These are phyloP conservation scores for Polypedilum vanderplanki DNA, from an alignment of 1,140 invertebrate species.

Conservation along the genomic window DNA sequence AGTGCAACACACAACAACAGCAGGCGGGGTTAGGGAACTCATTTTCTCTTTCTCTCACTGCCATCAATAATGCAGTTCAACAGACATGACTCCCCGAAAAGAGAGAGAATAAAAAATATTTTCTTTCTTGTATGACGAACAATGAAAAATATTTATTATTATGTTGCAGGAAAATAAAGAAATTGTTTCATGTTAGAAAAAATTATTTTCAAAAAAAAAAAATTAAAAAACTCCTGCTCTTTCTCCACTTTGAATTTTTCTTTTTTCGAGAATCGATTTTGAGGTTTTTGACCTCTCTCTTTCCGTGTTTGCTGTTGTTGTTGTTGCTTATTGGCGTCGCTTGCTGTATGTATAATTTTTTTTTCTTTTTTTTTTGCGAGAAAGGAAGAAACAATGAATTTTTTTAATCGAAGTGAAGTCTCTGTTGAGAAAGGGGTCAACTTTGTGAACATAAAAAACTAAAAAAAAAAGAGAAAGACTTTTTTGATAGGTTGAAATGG, in stretches of 20 bases:
- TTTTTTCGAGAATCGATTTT: neutral
- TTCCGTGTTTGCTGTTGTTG: neutral
- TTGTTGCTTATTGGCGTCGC: neutral
- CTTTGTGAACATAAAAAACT: neutral
- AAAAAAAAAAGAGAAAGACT: neutral
- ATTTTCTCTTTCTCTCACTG: neutral
- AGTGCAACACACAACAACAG: neutral
- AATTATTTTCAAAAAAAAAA: slow-evolving; percentile 8
- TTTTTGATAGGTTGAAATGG: neutral
- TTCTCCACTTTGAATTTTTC: neutral
- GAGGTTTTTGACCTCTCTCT: slow-evolving; percentile 10
- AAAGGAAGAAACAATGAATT: slow-evolving; percentile 13
- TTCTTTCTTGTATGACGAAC: neutral
- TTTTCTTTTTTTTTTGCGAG: neutral
- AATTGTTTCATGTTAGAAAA: slow-evolving; percentile 7
- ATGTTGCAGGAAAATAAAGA: neutral
- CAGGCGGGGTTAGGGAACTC: slow-evolving; percentile 9
- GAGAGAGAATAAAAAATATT: neutral
- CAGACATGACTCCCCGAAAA: neutral
- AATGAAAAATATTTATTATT: neutral
- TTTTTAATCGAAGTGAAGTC: neutral
- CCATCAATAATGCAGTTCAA: neutral
- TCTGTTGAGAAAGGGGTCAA: slow-evolving; percentile 4
- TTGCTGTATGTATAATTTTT: neutral
- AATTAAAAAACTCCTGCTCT: neutral